phyloP scores from a whole-genome alignment of 2,888 invertebrate species.

The Rhagonycha fulva region DNA sequence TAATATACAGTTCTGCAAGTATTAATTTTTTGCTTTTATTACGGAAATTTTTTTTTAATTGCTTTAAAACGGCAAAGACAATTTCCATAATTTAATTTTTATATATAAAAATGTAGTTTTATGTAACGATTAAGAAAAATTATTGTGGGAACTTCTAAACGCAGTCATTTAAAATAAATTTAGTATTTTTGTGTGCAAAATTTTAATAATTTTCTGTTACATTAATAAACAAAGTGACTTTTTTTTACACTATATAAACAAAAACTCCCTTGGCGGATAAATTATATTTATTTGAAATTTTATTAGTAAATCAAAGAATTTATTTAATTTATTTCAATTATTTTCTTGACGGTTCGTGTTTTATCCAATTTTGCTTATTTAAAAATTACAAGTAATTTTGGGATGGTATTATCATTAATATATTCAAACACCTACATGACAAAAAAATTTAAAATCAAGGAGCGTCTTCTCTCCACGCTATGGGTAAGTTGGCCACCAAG shows the following conservation, averaged over 20 bases:
- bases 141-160: neutral
- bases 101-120: neutral
- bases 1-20: neutral
- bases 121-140: neutral
- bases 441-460: slow-evolving; percentile 24
- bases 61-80: neutral
- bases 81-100: neutral
- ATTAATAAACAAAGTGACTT: neutral
- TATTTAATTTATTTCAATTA: too few relatives aligned
- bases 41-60: neutral
- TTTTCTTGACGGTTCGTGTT: too few relatives aligned
- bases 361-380: neutral
- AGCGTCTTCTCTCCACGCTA: slow-evolving; percentile 35
- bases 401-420: neutral
- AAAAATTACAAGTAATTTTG: neutral
- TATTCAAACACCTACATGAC: slow-evolving; percentile 10
- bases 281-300: neutral
- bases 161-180: neutral
- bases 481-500: slow-evolving; percentile 49
- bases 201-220: neutral
- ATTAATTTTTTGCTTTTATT: neutral
- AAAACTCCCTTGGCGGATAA: neutral
- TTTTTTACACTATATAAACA: neutral
- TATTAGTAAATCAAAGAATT: too few relatives aligned
- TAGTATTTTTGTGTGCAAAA: neutral